Evolutionary conservation across 2,113 vertebrate species (phyloP), one percentile per base, ranked within the genome.

Genomic region (Hystrix cristata): DNA sequence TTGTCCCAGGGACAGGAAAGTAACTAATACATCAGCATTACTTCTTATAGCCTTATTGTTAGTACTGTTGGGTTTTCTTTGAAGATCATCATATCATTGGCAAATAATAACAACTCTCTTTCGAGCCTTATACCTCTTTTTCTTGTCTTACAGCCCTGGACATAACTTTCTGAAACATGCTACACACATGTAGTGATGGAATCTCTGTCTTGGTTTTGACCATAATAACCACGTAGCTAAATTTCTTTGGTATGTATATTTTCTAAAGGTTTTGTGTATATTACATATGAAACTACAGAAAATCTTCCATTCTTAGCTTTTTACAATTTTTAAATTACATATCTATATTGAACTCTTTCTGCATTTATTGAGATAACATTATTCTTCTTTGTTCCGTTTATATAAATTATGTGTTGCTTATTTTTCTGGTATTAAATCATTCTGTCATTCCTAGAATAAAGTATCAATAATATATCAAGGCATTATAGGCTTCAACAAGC

Each of bases 171-270:
- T 80, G 80, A 88, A 93, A 55, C n/a, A 84, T 62, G 31, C 57
- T 88, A 95, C 57, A 81, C 3, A 55, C 19, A 53, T 81, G 23
- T 62, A 81, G 11, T 57, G 25, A 67, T 18, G 25, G 6, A 84
- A 88, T 48, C 34, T 67, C 55, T 94, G 9, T 84, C 69, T 83
- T 95, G 21, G 62, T 78, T 53, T 96, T 91, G 82, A 91, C 5
- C 23, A 74, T 79, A 53, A 60, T 55, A 51, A 10, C 71, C 12
- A 93, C 11, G 7, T 46, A 85, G 64, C 13, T 80, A 6, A 93
- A 85, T 84, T 90, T 91, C 48, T 83, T 31, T 5, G 57, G n/a
- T 34, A 53, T 53, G 0, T 46, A 67, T 59, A 14, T 79, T 89
- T 94, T 82, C 60, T 78, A 92, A 71, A 69, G 78, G 46, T 81